These are phyloP conservation scores for Phoxinus dragarum DNA, from an alignment of 2,797 vertebrate genomes.

Conservation along the genomic window DNA sequence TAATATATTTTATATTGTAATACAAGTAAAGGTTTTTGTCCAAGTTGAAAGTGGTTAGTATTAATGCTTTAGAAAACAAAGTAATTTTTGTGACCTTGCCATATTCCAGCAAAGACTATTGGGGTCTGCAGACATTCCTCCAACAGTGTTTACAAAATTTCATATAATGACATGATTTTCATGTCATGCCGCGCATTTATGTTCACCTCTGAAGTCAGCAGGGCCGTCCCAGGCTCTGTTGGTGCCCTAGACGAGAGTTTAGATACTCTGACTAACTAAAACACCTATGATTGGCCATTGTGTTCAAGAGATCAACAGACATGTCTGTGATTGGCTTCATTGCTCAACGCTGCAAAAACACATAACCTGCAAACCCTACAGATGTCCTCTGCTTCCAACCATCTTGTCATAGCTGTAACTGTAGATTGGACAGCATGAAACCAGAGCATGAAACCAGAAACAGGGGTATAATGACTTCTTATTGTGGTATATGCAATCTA, in stretches of 20 bases:
- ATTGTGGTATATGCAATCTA: neutral
- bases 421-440: constrained; percentile 67
- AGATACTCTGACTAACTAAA: no score
- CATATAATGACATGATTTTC: neutral
- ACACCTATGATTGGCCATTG: no score
- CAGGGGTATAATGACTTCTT: constrained; percentile 38
- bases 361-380: neutral
- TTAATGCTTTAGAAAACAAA: neutral
- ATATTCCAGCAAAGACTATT: neutral
- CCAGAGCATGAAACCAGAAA: constrained; percentile 64
- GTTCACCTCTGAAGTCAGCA: neutral
- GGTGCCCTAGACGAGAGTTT: no score
- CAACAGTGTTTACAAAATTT: neutral
- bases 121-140: neutral
- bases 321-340: neutral
- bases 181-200: neutral
- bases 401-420: constrained; percentile 61
- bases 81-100: neutral
- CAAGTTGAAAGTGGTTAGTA: neutral
- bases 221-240: no score
- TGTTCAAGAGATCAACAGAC: no score
- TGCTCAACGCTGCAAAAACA: neutral
- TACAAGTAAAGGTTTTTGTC: neutral
- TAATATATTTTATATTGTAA: neutral
- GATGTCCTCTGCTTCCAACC: constrained; percentile 32